Base-by-base conservation (phyloP, 2,797 vertebrate species). In the Hoplostethus mediterraneus region DNA sequence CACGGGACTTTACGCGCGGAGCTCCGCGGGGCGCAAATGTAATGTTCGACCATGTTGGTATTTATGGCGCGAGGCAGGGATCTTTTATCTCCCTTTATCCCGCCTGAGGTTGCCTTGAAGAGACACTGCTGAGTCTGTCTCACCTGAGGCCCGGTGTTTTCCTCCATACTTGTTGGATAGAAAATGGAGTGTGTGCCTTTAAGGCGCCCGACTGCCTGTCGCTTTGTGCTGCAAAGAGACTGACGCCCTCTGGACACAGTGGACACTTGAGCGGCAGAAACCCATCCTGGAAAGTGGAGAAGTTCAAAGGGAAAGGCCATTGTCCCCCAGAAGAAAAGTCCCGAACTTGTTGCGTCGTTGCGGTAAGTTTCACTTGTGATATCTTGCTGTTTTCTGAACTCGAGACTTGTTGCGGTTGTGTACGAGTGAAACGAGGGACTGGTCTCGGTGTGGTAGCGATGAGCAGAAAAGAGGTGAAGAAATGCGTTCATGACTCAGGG, bases 171-270 rank as follows among this genome's bases (percentile, higher is more conserved):
- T 64, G 40, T 49, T 51, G 63, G 62, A 1, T 4, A 62, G 79
- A 85, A 90, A 93, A 92, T 85, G 88, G 91, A 90, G 83, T 42
- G 83, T 93, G 91, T 88, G 84, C 87, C 94, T 95, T 94, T 94
- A 94, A 94, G 93, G 91, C 91, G 90, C 85, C 86, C 75, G 88
- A 78, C 90, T 81, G 90, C 89, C 89, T 86, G 92, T 82, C 84
- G 92, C 87, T 77, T 79, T 91, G 79, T 83, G 87, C 87, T 84
- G 87, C 81, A 80, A 68, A 88, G 84, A 89, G 82, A 91, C 90
- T 91, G 90, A 93, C 92, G 90, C 92, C 92, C 92, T 92, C 83
- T 89, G 91, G 88, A 90, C 90, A 82, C 90, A 85, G 86, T 75
- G 89, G 90, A 91, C 85, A 81, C 63, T 69, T 33, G 79, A 87